Conservation (phyloP, 2,888 invertebrate species). For the Sussaba pulchella region DNA sequence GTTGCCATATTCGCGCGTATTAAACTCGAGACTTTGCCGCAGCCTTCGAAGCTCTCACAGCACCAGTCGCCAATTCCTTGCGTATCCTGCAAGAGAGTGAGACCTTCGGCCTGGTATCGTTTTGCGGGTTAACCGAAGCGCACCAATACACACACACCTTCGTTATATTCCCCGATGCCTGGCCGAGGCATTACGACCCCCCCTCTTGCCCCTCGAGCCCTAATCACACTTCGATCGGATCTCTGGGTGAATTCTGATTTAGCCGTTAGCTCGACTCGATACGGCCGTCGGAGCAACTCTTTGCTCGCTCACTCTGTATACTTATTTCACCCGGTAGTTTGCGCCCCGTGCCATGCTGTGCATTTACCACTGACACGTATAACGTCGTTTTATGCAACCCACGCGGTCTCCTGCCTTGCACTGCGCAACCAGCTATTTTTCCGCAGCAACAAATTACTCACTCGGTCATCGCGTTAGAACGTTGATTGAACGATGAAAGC, state of each 20-base stretch:
- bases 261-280: constrained; percentile 68
- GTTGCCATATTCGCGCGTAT: background rate
- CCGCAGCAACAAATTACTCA: constrained; percentile 56
- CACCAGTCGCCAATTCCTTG: constrained; percentile 10
- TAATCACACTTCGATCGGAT: constrained; percentile 71
- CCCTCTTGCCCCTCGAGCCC: constrained; percentile 55
- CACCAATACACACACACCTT: background rate
- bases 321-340: constrained; percentile 27
- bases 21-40: constrained; percentile 41
- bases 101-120: constrained; percentile 7
- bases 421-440: constrained; percentile 21
- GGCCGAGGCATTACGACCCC: constrained; percentile 62
- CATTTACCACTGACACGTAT: constrained; percentile 21
- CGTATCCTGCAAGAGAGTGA: constrained; percentile 24
- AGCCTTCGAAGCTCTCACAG: constrained; percentile 39
- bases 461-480: constrained; percentile 41
- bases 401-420: constrained; percentile 11
- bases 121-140: constrained; percentile 14
- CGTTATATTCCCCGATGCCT: too few species aligned
- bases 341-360: background rate
- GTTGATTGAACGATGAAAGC: constrained; percentile 33
- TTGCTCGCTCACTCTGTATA: constrained; percentile 8
- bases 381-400: constrained; percentile 4
- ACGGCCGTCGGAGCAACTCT: constrained; percentile 32
- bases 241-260: constrained; percentile 68